Evolutionary conservation across 2,797 vertebrate genomes (phyloP).

Genomic region (Darevskia mixta): DNA sequence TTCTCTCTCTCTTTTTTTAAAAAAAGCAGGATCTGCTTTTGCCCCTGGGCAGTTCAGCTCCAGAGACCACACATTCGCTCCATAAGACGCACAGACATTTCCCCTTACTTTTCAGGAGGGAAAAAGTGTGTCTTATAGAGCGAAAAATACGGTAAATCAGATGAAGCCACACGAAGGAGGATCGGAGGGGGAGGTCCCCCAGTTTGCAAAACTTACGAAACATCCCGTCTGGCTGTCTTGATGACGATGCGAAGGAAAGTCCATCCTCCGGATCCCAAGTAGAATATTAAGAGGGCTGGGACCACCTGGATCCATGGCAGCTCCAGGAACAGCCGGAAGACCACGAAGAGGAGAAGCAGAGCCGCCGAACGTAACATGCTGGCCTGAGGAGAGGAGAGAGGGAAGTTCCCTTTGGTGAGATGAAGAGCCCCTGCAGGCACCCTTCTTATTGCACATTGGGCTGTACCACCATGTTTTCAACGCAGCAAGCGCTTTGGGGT

Average conservation of each 20-base stretch:
- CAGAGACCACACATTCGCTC: too few species aligned
- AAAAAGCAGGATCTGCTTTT: too few species aligned
- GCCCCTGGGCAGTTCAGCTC: too few species aligned
- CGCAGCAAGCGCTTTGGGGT: too few species aligned
- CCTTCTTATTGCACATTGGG: too few species aligned
- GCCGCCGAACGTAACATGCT: slow-evolving; percentile 89
- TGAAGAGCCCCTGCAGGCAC: too few species aligned
- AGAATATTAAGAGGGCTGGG: slow-evolving; percentile 87
- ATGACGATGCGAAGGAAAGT: slow-evolving; percentile 85
- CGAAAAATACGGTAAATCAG: too few species aligned
- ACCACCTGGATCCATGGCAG: slow-evolving; percentile 91
- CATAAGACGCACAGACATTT: too few species aligned
- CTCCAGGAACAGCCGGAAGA: slow-evolving; percentile 85
- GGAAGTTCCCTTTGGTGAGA: neutral
- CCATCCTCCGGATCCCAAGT: slow-evolving; percentile 93
- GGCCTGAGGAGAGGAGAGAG: slow-evolving; percentile 58
- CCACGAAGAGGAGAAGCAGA: slow-evolving; percentile 85
- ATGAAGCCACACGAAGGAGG: neutral
- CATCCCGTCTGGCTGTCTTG: slow-evolving; percentile 90
- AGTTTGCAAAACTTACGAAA: slow-evolving; percentile 84
- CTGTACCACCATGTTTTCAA: too few species aligned
- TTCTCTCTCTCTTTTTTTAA: too few species aligned
- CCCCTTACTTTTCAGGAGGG: too few species aligned
- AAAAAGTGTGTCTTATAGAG: too few species aligned
- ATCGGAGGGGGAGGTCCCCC: neutral